These are phyloP conservation scores for Enteromius afrohamiltoni DNA, from an alignment of 2,797 vertebrate genomes.

Conservation along the genomic window DNA sequence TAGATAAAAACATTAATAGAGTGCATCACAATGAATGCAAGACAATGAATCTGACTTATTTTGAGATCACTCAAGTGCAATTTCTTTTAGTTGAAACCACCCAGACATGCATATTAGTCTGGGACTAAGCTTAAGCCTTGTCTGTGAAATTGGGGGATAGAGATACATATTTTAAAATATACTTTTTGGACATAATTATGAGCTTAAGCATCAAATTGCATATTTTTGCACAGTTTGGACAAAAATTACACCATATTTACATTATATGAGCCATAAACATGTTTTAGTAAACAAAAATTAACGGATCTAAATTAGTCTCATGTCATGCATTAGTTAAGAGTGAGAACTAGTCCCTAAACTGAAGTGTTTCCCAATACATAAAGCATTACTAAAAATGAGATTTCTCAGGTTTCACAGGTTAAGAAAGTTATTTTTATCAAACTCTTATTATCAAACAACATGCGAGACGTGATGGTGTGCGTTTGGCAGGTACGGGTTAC, in stretches of 20 bases:
- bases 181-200: not conserved
- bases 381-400: not conserved
- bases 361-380: not conserved
- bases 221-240: no score
- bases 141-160: no score
- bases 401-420: not conserved
- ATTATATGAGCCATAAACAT: not conserved
- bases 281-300: not conserved
- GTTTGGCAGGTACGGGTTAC: constrained; percentile 42
- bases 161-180: no score
- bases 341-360: not conserved
- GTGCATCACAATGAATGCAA: no score
- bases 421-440: constrained; percentile 39
- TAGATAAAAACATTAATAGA: no score
- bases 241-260: not conserved
- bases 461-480: not conserved
- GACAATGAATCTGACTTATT: no score
- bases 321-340: not conserved
- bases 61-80: no score
- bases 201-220: not conserved
- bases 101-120: no score
- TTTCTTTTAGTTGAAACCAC: no score
- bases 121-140: no score
- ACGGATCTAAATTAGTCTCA: not conserved
- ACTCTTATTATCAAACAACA: constrained; percentile 50